Evolutionary conservation across 2,888 invertebrate genomes (phyloP), one percentile per base, ranked within the genome.

Genomic region (Monoplex corrugatus): DNA sequence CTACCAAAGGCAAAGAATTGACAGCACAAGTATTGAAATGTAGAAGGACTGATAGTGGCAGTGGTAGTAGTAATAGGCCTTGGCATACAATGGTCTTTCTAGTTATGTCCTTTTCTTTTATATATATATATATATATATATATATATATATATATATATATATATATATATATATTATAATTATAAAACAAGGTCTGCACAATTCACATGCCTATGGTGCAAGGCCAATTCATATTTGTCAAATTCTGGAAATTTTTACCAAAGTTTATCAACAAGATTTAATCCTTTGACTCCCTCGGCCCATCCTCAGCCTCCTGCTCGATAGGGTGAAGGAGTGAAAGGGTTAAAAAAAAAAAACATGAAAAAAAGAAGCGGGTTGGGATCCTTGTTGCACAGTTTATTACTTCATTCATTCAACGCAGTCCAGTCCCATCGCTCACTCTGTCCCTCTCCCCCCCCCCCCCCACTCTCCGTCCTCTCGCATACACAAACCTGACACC

Each of bases 401-500:
- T n/a, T n/a, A n/a, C n/a, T n/a, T n/a, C n/a, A n/a, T n/a, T n/a
- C n/a, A n/a, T n/a, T n/a, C n/a, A n/a, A n/a, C n/a, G 63, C 63
- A 68, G 63, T 28, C 63, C 63, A 23, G 28, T 23, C 28, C 63
- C 63, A 68, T n/a, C 23, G n/a, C n/a, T n/a, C 6, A 16, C 38
- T 13, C 75, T 38, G 28, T 35, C 38, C 35, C 75, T 38, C 75
- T 75, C 75, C 35, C 13, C 75, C 35, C 38, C 75, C n/a, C 35
- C 13, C 38, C 35, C 38, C 35, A 32, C n/a, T n/a, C n/a, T n/a
- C n/a, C n/a, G n/a, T n/a, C n/a, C n/a, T n/a, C n/a, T n/a, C n/a
- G n/a, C n/a, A n/a, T n/a, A n/a, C n/a, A n/a, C n/a, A 75, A 13
- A 75, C 75, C 35, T 38, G 75, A 75, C 75, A 75, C 75, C 35